Percentiles rank a stretch among this genome's conserved stretches.
phyloP scores from a whole-genome alignment of 2,888 invertebrate species.

The Amiota mariae region DNA sequence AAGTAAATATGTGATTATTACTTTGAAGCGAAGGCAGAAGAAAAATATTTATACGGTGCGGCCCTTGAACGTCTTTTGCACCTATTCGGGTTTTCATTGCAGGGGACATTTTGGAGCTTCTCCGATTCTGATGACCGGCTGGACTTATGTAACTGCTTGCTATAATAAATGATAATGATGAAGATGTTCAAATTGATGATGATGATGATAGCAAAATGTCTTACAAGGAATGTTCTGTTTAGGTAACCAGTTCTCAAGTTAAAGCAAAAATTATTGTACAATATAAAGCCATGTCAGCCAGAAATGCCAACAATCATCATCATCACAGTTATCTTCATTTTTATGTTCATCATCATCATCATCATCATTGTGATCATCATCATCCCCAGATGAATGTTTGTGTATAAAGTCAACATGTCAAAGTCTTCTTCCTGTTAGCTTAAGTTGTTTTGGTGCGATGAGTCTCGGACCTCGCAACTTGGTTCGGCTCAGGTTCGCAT shows the following conservation, averaged over 20 bases:
- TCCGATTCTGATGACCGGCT: no score
- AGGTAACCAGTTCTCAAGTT: constrained; percentile 12
- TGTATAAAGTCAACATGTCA: constrained; percentile 22
- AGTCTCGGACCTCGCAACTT: background rate
- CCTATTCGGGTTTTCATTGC: no score
- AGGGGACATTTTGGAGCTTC: no score
- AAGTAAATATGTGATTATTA: no score
- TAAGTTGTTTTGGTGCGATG: background rate
- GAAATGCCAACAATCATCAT: constrained; percentile 13
- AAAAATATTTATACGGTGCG: no score
- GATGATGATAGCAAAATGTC: no score
- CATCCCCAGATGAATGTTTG: background rate
- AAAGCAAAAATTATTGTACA: background rate
- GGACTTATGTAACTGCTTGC: no score
- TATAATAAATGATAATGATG: no score
- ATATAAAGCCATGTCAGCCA: background rate
- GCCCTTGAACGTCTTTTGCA: no score
- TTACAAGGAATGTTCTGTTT: constrained; percentile 20
- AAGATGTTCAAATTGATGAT: no score
- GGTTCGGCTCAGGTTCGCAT: constrained; percentile 6
- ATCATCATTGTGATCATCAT: background rate
- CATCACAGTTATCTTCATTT: background rate
- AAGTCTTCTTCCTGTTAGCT: constrained; percentile 19
- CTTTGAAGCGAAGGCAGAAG: no score
- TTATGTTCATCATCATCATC: background rate